These are phyloP conservation scores for Drosophila falleni DNA, from an alignment of 2,888 invertebrate genomes.

Conservation along the genomic window DNA sequence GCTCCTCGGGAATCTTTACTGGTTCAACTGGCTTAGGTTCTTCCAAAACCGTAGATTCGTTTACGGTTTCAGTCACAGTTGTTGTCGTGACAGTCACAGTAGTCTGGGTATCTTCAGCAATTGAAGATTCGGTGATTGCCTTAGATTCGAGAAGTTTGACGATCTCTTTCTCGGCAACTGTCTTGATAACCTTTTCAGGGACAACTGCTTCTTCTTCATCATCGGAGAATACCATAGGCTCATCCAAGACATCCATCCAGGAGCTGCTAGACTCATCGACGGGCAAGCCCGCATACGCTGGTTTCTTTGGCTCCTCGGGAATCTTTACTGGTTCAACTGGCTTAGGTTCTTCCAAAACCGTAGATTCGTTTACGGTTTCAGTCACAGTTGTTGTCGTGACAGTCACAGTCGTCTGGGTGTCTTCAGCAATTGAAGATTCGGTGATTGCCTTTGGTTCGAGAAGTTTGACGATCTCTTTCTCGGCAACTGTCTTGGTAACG, in stretches of 20 bases:
- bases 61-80: slow-evolving; percentile 18
- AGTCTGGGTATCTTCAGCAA: slow-evolving; percentile 16
- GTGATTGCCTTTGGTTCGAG: slow-evolving; percentile 34
- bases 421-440: slow-evolving; percentile 30
- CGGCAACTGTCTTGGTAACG: slow-evolving; percentile 1
- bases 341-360: not conserved
- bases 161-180: not conserved
- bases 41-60: not conserved
- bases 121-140: not conserved
- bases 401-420: slow-evolving; percentile 1
- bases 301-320: slow-evolving; percentile 11
- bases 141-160: not conserved
- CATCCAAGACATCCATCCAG: slow-evolving; percentile 82
- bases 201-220: slow-evolving; percentile 64
- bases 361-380: slow-evolving; percentile 3
- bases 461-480: slow-evolving; percentile 3
- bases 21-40: no score
- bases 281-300: slow-evolving; percentile 14
- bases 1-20: not conserved
- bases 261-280: slow-evolving; percentile 36
- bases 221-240: slow-evolving; percentile 65
- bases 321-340: not conserved
- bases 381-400: slow-evolving; percentile 16
- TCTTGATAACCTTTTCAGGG: slow-evolving; percentile 1
- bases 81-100: slow-evolving; percentile 32